Conservation (phyloP, 2,797 vertebrate genomes). For the Potorous gilbertii region DNA sequence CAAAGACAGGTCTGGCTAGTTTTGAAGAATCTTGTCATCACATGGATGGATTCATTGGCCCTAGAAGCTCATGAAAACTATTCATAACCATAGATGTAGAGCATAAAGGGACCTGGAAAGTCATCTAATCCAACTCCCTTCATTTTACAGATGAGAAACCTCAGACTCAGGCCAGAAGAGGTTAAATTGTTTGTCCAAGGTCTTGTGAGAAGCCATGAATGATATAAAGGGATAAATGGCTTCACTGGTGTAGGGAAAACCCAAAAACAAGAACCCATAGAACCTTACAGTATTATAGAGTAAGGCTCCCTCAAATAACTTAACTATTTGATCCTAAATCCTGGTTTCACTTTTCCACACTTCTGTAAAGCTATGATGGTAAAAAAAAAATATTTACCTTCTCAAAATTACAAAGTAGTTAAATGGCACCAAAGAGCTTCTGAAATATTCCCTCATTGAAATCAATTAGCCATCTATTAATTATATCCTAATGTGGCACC, state of each 20-base stretch:
- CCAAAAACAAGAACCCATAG: not conserved
- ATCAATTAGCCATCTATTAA: not conserved
- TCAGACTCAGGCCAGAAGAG: not conserved
- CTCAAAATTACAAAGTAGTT: not conserved
- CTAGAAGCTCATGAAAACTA: not conserved
- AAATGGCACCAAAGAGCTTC: too few species aligned
- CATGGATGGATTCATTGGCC: not conserved
- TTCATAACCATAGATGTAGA: not conserved
- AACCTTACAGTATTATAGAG: not conserved
- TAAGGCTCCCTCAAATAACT: not conserved
- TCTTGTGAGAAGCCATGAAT: not conserved
- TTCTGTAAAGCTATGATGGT: not conserved
- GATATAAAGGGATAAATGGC: not conserved
- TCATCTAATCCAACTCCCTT: not conserved
- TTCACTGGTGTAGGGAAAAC: not conserved
- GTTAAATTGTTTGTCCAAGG: not conserved
- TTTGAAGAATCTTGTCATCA: not conserved
- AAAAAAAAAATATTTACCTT: not conserved
- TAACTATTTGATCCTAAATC: not conserved
- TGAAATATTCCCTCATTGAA: not conserved
- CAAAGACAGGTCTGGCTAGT: not conserved
- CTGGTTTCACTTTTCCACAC: not conserved
- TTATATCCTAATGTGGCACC: not conserved
- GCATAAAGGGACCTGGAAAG: not conserved
- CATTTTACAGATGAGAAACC: not conserved